These are phyloP conservation scores for Thecocarcelia acutangulata DNA, from an alignment of 2,888 invertebrate genomes.

Conservation along the genomic window DNA sequence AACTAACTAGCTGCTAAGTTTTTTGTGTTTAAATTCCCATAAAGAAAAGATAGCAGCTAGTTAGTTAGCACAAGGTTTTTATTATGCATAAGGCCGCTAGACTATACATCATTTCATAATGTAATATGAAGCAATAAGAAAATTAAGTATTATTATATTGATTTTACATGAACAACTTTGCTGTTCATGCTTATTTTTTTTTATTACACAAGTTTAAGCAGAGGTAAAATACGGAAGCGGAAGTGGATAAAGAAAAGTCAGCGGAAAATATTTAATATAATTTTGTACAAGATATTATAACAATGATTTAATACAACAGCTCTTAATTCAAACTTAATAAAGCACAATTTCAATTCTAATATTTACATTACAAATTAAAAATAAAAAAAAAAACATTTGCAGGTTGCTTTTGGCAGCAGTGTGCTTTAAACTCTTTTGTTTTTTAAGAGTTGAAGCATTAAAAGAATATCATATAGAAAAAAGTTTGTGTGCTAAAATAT, in stretches of 20 bases:
- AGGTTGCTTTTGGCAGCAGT: background rate
- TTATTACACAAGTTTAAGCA: background rate
- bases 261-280: constrained; percentile 29
- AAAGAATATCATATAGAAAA: background rate
- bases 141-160: too few species aligned
- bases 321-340: constrained; percentile 1
- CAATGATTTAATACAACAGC: constrained; percentile 2
- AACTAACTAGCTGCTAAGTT: too few species aligned
- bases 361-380: background rate
- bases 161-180: too few species aligned
- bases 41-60: too few species aligned
- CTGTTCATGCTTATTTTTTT: constrained; percentile 2
- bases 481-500: background rate
- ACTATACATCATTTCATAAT: too few species aligned
- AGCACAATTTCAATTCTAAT: background rate
- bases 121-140: too few species aligned
- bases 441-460: background rate
- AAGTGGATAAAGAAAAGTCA: constrained; percentile 36
- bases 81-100: too few species aligned
- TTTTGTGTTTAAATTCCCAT: too few species aligned
- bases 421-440: background rate
- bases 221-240: constrained; percentile 40
- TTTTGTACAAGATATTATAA: constrained; percentile 7
- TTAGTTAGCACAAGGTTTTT: too few species aligned
- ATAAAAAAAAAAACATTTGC: background rate